Conservation (phyloP, 2,888 invertebrate genomes). For the Encarsia formosa region DNA sequence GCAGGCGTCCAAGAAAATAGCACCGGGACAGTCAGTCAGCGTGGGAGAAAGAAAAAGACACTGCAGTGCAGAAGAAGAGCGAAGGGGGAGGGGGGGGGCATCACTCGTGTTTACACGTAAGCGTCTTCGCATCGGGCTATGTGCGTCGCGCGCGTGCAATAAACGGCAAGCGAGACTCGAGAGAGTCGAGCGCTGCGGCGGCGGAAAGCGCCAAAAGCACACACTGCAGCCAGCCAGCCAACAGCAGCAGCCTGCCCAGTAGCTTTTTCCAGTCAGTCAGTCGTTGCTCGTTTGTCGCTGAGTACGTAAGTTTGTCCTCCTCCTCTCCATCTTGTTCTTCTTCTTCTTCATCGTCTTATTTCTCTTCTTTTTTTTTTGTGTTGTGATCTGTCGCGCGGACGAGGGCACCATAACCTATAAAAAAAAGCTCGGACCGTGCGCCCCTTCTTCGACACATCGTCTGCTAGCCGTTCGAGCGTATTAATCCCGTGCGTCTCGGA, state of each 20-base stretch:
- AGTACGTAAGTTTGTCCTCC: neutral
- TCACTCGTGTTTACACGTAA: slow-evolving; percentile 36
- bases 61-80: neutral
- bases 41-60: neutral
- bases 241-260: too few relatives aligned
- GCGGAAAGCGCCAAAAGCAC: neutral
- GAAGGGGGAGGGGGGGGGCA: slow-evolving; percentile 23
- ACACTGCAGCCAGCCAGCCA: neutral
- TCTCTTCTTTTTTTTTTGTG: neutral
- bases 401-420: too few relatives aligned
- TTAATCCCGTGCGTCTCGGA: too few relatives aligned
- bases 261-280: too few relatives aligned
- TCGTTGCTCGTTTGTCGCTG: neutral
- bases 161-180: neutral
- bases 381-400: too few relatives aligned
- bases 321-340: neutral
- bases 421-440: too few relatives aligned
- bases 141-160: slow-evolving; percentile 13
- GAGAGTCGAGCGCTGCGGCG: too few relatives aligned
- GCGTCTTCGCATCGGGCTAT: slow-evolving; percentile 35
- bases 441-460: too few relatives aligned
- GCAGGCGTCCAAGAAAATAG: too few relatives aligned
- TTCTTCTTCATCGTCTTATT: neutral
- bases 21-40: neutral
- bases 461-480: too few relatives aligned